phyloP scores from a whole-genome alignment of 2,797 vertebrate species.

The Typhlichthys subterraneus region DNA sequence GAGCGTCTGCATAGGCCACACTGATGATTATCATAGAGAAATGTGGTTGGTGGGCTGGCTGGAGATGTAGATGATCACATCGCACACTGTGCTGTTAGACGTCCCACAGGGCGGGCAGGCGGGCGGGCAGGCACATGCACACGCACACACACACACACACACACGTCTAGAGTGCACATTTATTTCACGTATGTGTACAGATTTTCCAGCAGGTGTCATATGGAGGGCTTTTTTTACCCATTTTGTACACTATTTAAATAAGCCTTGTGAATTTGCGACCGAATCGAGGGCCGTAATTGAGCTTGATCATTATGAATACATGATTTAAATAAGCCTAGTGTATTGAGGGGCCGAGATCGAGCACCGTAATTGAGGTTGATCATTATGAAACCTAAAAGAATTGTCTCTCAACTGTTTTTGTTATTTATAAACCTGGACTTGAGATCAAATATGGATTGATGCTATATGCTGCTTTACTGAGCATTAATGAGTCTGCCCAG shows the following conservation, averaged over 20 bases:
- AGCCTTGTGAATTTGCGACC: constrained; percentile 11
- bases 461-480: background rate
- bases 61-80: no score
- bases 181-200: constrained; percentile 6
- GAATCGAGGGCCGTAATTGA: constrained; percentile 5
- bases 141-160: constrained; percentile 2
- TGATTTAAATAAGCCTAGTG: constrained; percentile 9
- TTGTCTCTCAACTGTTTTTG: no score
- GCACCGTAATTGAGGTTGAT: background rate
- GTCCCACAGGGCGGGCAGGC: background rate
- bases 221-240: constrained; percentile 7
- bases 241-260: constrained; percentile 11
- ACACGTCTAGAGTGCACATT: background rate
- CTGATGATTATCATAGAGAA: constrained; percentile 36
- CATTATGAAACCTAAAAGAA: no score
- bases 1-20: constrained; percentile 12
- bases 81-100: no score
- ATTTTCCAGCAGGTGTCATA: background rate
- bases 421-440: no score
- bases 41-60: constrained; percentile 20
- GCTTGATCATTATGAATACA: background rate
- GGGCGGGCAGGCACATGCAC: background rate
- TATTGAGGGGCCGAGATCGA: constrained; percentile 11
- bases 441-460: constrained; percentile 1
- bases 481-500: background rate